A percentile compares a stretch with the other conserved stretches of the same genome.
Conservation (phyloP, 2,888 invertebrate species). For the Ophion ellenae region DNA sequence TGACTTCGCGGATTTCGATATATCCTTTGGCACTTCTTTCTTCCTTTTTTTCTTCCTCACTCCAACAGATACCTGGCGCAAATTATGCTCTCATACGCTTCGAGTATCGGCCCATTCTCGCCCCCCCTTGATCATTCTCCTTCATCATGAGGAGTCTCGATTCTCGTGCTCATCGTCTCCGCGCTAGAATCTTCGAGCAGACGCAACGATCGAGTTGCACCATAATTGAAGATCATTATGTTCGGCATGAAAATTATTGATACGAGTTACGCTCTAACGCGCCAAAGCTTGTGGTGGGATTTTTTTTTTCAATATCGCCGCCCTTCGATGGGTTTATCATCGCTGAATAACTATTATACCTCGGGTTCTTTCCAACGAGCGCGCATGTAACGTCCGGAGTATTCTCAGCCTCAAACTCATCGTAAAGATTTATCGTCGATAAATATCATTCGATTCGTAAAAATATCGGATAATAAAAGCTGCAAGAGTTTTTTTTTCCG, state of each 20-base stretch:
- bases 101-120: conserved; percentile 43
- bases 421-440: too few relatives aligned
- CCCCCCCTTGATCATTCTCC: conserved; percentile 49
- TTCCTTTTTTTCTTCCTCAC: conserved; percentile 21
- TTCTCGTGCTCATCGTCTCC: conserved; percentile 14
- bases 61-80: conserved; percentile 13
- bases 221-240: conserved; percentile 46
- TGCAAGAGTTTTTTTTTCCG: too few relatives aligned
- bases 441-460: too few relatives aligned
- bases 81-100: conserved; percentile 30
- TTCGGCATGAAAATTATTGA: conserved; percentile 35
- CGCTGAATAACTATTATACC: neutral
- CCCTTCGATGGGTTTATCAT: neutral
- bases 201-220: conserved; percentile 23
- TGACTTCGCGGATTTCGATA: conserved; percentile 19
- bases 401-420: too few relatives aligned
- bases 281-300: neutral
- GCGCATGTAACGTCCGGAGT: too few relatives aligned
- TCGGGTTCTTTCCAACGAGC: too few relatives aligned
- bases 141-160: conserved; percentile 52
- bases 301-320: neutral
- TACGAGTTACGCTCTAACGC: conserved; percentile 9
- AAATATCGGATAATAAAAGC: too few relatives aligned
- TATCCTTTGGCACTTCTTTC: conserved; percentile 15
- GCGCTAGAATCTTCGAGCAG: conserved; percentile 10